These are phyloP conservation scores for Hipposideros armiger DNA, from an alignment of 2,113 vertebrate genomes.

Conservation along the genomic window DNA sequence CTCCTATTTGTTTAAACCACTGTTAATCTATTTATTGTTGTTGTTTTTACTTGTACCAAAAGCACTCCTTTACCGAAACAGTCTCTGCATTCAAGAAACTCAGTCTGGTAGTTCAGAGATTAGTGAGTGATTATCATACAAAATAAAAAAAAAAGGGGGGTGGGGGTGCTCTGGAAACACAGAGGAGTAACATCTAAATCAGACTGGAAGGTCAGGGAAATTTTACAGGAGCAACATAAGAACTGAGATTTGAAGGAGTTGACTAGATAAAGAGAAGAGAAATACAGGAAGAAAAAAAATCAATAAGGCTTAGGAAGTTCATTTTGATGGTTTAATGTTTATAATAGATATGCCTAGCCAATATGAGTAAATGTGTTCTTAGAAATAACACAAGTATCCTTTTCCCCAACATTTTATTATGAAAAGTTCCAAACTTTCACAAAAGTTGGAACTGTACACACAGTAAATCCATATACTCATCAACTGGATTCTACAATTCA, in stretches of 20 bases:
- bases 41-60: neutral
- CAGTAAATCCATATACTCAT: neutral
- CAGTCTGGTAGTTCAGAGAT: neutral
- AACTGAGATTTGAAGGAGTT: neutral
- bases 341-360: neutral
- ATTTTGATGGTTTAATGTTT: neutral
- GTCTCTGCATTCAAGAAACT: slow-evolving; percentile 29
- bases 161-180: neutral
- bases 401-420: neutral
- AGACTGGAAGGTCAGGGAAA: neutral
- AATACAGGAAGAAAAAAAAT: neutral
- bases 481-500: neutral
- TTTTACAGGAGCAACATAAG: neutral
- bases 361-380: neutral
- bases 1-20: neutral
- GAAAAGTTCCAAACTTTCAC: slow-evolving; percentile 23
- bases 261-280: neutral
- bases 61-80: neutral
- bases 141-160: neutral
- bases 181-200: neutral
- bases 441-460: neutral
- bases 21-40: neutral
- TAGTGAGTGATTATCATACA: neutral
- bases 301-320: neutral
- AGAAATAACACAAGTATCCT: neutral